A percentile compares a stretch with the other conserved stretches of the same genome.
phyloP scores from a whole-genome alignment of 2,113 vertebrate genomes.

The Clarias gariepinus region DNA sequence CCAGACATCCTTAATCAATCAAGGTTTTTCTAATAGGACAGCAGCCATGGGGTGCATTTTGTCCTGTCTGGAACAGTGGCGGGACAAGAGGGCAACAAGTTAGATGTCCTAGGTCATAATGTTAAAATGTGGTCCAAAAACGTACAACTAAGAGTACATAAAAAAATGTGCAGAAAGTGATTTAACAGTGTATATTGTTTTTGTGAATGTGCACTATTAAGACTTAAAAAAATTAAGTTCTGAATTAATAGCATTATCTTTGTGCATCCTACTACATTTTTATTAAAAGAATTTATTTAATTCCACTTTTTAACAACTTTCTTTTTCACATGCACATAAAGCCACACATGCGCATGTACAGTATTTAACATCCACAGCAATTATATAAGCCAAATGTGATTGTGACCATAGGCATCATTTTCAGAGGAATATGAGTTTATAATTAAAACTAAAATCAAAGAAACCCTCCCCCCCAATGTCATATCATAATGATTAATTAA shows the following conservation, averaged over 20 bases:
- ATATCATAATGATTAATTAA: too few relatives aligned
- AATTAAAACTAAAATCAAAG: too few relatives aligned
- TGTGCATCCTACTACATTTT: not conserved
- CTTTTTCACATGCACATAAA: not conserved
- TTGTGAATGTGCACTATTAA: not conserved
- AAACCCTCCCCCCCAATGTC: too few relatives aligned
- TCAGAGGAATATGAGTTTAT: too few relatives aligned
- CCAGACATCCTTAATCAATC: slow-evolving; percentile 49
- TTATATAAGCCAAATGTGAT: slow-evolving; percentile 45
- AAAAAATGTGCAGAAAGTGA: not conserved
- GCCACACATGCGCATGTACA: not conserved
- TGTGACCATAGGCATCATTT: slow-evolving; percentile 56
- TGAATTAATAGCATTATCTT: not conserved
- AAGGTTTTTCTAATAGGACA: slow-evolving; percentile 48
- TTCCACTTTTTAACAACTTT: not conserved
- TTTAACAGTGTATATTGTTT: not conserved
- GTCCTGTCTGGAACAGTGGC: slow-evolving; percentile 37
- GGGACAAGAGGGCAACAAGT: not conserved
- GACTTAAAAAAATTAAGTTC: not conserved
- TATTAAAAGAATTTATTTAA: not conserved
- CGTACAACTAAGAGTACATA: not conserved
- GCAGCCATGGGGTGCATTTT: slow-evolving; percentile 33
- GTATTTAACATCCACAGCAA: not conserved
- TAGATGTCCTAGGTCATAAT: not conserved
- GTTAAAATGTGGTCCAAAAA: not conserved